Evolutionary conservation across 2,888 invertebrate genomes (phyloP).

Genomic region (Lasiommata megera): DNA sequence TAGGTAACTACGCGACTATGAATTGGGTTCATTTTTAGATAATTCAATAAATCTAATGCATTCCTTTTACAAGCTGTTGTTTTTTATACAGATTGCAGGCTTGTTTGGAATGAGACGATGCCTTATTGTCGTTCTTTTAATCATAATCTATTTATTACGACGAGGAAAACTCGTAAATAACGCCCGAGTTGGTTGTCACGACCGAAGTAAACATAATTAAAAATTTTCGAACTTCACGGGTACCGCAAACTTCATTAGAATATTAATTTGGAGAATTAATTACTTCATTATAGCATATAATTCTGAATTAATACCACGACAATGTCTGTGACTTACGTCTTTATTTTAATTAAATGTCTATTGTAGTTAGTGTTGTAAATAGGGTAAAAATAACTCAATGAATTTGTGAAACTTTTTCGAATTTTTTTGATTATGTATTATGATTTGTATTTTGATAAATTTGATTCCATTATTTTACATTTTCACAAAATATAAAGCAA

Average conservation of each 20-base stretch:
- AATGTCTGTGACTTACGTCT: neutral
- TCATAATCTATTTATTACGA: constrained; percentile 19
- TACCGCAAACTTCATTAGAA: constrained; percentile 21
- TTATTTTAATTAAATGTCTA: neutral
- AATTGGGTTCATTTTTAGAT: neutral
- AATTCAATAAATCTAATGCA: neutral
- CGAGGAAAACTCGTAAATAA: constrained; percentile 22
- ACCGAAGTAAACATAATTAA: constrained; percentile 23
- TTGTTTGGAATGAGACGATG: too few relatives aligned
- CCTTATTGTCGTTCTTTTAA: constrained; percentile 35
- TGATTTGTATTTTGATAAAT: too few relatives aligned
- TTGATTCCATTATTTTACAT: neutral
- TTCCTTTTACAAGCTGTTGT: neutral
- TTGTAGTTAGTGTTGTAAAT: neutral
- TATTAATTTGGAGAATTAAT: constrained; percentile 21
- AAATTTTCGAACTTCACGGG: constrained; percentile 22
- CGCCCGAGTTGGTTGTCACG: constrained; percentile 16
- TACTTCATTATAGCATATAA: constrained; percentile 10
- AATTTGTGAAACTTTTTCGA: too few relatives aligned
- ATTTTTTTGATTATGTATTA: too few relatives aligned
- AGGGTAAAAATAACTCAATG: neutral
- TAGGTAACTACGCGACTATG: neutral
- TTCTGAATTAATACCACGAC: neutral
- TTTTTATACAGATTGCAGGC: neutral
- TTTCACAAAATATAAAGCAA: neutral